Percentiles rank a stretch among this genome's conserved stretches.
Evolutionary conservation across 2,797 vertebrate species (phyloP).

Genomic region (Novumbra hubbsi): DNA sequence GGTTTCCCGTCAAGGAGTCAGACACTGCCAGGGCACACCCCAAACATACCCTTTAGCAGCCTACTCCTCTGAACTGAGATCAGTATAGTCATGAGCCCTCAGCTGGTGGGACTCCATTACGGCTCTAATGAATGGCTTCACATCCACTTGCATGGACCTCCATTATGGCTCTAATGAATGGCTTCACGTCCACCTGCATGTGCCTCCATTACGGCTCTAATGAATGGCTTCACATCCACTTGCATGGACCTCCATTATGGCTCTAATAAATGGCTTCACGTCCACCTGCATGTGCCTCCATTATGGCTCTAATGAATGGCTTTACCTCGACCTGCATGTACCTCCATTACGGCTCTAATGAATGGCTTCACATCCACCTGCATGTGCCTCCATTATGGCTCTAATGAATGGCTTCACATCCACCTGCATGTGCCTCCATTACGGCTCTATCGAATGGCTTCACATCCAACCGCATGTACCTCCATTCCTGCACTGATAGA

Average conservation of each 20-base stretch:
- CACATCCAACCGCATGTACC: conserved; percentile 38
- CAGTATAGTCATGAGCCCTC: conserved; percentile 40
- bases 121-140: not conserved
- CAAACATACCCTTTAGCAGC: conserved; percentile 42
- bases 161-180: not conserved
- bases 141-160: not conserved
- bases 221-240: not conserved
- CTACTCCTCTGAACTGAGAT: conserved; percentile 22
- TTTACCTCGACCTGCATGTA: conserved; percentile 35
- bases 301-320: conserved; percentile 51
- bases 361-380: conserved; percentile 30
- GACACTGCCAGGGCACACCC: conserved; percentile 39
- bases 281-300: conserved; percentile 50
- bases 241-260: not conserved
- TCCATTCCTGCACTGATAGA: conserved; percentile 46
- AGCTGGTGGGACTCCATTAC: not conserved
- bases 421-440: conserved; percentile 39
- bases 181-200: conserved; percentile 41
- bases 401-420: conserved; percentile 50
- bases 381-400: conserved; percentile 47
- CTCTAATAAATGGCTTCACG: conserved; percentile 7
- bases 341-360: conserved; percentile 30
- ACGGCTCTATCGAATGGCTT: conserved; percentile 52
- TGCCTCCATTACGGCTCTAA: conserved; percentile 3
- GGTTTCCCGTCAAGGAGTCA: conserved; percentile 38